These are phyloP conservation scores for Muschampia plurimacula DNA, from an alignment of 2,888 invertebrate genomes.

Conservation along the genomic window DNA sequence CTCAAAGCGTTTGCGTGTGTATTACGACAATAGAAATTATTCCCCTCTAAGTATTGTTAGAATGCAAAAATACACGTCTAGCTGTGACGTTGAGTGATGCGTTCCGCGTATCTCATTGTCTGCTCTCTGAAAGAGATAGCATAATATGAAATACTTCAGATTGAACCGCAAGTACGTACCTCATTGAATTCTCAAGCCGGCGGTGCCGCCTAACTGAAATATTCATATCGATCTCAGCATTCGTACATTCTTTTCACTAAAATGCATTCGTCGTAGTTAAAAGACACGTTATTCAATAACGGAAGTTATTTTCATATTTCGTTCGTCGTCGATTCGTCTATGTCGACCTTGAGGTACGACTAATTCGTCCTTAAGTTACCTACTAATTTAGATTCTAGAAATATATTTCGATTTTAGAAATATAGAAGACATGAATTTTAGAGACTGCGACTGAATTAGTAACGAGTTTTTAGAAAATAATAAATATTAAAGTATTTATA, in stretches of 20 bases:
- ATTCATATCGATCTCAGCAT: conserved; percentile 64
- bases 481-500: too few relatives aligned
- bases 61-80: conserved; percentile 77
- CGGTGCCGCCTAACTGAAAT: conserved; percentile 66
- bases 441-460: too few relatives aligned
- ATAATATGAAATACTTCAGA: conserved; percentile 81
- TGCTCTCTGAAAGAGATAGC: conserved; percentile 78
- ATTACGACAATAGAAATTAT: conserved; percentile 80
- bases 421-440: too few relatives aligned
- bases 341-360: too few relatives aligned
- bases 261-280: background rate
- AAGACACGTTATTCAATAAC: background rate
- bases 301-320: background rate
- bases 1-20: conserved; percentile 68
- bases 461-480: too few relatives aligned
- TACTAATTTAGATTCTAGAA: too few relatives aligned
- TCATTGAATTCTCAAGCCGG: conserved; percentile 69
- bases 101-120: conserved; percentile 76
- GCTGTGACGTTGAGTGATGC: conserved; percentile 83
- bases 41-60: conserved; percentile 75
- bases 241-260: conserved; percentile 43
- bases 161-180: conserved; percentile 70
- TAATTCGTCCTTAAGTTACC: too few relatives aligned
- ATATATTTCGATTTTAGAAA: too few relatives aligned
- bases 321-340: background rate